These are phyloP conservation scores for Hephaestus fuliginosus DNA, from an alignment of 2,797 vertebrate species.

Conservation along the genomic window DNA sequence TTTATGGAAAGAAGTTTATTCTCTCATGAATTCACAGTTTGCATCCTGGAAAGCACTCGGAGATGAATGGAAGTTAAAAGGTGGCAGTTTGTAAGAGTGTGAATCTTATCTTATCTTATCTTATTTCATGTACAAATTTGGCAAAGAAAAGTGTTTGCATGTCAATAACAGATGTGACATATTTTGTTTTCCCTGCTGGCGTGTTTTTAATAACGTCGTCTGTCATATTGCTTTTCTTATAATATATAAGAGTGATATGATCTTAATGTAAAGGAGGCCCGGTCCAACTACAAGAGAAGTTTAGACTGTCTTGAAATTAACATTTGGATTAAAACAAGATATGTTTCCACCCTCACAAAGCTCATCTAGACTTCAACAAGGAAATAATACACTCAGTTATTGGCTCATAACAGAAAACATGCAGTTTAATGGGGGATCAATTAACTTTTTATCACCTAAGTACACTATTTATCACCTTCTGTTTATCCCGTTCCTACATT, in stretches of 20 bases:
- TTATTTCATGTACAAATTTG: not conserved
- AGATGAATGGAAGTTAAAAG: not conserved
- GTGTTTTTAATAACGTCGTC: not conserved
- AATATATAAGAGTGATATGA: not conserved
- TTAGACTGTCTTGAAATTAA: not conserved
- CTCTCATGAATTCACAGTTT: not conserved
- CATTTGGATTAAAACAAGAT: not conserved
- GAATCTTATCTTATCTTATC: no score
- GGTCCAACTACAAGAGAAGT: not conserved
- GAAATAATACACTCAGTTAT: no score
- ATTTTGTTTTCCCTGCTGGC: not conserved
- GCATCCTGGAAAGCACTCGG: not conserved
- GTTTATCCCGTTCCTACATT: no score
- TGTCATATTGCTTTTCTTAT: not conserved
- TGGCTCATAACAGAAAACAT: not conserved
- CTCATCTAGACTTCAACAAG: no score
- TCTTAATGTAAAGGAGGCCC: not conserved
- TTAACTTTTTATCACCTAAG: not conserved
- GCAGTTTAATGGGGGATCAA: not conserved
- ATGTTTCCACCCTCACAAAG: not conserved
- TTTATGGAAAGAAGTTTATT: not conserved
- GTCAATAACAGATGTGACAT: not conserved
- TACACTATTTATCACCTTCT: not conserved
- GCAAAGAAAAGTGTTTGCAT: not conserved
- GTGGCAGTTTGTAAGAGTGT: not conserved